Evolutionary conservation across 2,113 vertebrate species (phyloP).

Genomic region (Tylochromis polylepis): DNA sequence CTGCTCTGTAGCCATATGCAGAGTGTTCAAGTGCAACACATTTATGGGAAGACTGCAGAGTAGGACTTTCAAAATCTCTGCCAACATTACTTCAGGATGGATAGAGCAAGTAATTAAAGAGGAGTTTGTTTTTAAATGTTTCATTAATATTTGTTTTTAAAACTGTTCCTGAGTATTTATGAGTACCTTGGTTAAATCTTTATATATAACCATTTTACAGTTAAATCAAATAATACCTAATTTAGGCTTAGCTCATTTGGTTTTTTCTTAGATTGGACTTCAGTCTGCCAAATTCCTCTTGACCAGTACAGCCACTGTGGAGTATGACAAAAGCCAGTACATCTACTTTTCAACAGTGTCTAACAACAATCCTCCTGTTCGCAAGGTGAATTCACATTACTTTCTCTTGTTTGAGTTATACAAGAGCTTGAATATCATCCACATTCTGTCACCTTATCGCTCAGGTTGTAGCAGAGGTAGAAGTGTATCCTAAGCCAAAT

Average conservation of each 20-base stretch:
- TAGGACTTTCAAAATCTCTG: slow-evolving; percentile 63
- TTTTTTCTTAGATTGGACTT: slow-evolving; percentile 53
- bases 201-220: not conserved
- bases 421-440: not conserved
- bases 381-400: slow-evolving; percentile 58
- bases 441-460: not conserved
- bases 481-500: slow-evolving; percentile 60
- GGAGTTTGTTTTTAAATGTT: too few species aligned
- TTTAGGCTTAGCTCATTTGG: not conserved
- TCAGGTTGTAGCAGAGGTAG: slow-evolving; percentile 70
- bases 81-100: slow-evolving; percentile 74
- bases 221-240: not conserved
- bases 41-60: slow-evolving; percentile 37
- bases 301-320: slow-evolving; percentile 68
- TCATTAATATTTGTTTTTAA: not conserved
- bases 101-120: slow-evolving; percentile 69
- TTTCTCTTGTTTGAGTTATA: not conserved
- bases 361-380: slow-evolving; percentile 49
- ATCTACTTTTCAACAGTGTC: slow-evolving; percentile 59
- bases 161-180: not conserved
- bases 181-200: too few species aligned
- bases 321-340: slow-evolving; percentile 64
- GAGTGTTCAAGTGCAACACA: slow-evolving; percentile 58
- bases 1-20: slow-evolving; percentile 74
- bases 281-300: slow-evolving; percentile 48